Evolutionary conservation across 2,797 vertebrate genomes (phyloP).

Genomic region (Propithecus perrieri): DNA sequence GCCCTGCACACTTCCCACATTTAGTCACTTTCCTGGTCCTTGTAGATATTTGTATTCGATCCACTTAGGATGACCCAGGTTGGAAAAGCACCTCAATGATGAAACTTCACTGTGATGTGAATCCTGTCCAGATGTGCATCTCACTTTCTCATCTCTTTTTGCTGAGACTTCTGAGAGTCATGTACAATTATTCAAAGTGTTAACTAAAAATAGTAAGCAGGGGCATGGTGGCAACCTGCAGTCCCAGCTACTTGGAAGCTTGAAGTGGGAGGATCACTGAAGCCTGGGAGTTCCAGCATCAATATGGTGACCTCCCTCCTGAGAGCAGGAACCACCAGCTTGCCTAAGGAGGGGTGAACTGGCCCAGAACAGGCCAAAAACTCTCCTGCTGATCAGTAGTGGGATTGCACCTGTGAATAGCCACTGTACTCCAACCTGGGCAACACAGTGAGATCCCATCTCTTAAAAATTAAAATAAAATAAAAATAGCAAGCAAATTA

Average conservation of each 20-base stretch:
- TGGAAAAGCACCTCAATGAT: not conserved
- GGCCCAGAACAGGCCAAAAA: too few relatives aligned
- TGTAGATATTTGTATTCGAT: not conserved
- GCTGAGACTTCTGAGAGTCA: not conserved
- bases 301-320: too few relatives aligned
- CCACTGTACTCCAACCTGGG: too few relatives aligned
- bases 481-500: slow-evolving; percentile 32
- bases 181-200: not conserved
- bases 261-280: not conserved
- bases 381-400: too few relatives aligned
- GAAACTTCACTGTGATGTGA: not conserved
- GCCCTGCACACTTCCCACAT: not conserved
- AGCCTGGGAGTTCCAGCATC: too few relatives aligned
- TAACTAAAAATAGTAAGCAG: slow-evolving; percentile 25
- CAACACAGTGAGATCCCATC: too few relatives aligned
- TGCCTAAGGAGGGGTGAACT: too few relatives aligned
- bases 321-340: too few relatives aligned
- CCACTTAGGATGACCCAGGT: not conserved
- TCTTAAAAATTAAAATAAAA: too few relatives aligned
- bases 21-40: not conserved
- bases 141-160: not conserved
- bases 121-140: not conserved
- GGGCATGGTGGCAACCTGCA: not conserved
- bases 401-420: too few relatives aligned
- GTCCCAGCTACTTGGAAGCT: too few relatives aligned